Evolutionary conservation across 1,140 invertebrate genomes (phyloP), one percentile per base, ranked within the genome.

Genomic region (Drosophila virilis): DNA sequence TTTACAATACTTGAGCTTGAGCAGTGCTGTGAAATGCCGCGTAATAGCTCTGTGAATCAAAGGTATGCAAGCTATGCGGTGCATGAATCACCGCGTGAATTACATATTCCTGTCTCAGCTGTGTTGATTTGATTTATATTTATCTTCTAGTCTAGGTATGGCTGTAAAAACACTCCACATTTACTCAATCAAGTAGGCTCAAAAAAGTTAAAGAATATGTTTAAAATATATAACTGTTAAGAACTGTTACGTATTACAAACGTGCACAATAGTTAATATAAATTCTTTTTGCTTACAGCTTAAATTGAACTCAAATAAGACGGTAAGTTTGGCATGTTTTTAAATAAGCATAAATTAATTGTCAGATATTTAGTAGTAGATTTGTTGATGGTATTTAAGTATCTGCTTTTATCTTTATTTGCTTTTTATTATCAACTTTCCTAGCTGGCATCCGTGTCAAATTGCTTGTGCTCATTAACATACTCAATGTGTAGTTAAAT

Each of bases 401-500:
- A 61, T 32, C 12, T 28, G 28, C 6, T 9, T 37, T 38, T 37
- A 3, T 17, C 28, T 22, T 10, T 12, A n/a, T 55, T 40, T 54
- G 17, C 13, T 55, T 43, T 43, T 42, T 33, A 33, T 66, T 52
- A 43, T 37, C n/a, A 45, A 32, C n/a, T 50, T 4, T 66, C 15
- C 43, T 7, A 46, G 42, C 13, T 51, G 28, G n/a, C 32, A 12
- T 12, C 6, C 12, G 32, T 42, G 35, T 35, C 32, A 50, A 68
- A 68, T 51, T 42, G 28, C 42, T 32, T 38, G 9, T 9, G 17
- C 3, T 58, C 35, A 58, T 67, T 59, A 65, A 33, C 40, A 38
- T 66, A 45, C 32, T 55, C 33, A 37, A 48, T 74, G 65, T 48
- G 42, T 50, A 60, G 54, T 61, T 59, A 75, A 85, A 82, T 78